Evolutionary conservation across 37 sponge, comb jelly and placozoan genomes (phyloP), one percentile per base, ranked within the genome.

Genomic region (Chondrosia reniformis): DNA sequence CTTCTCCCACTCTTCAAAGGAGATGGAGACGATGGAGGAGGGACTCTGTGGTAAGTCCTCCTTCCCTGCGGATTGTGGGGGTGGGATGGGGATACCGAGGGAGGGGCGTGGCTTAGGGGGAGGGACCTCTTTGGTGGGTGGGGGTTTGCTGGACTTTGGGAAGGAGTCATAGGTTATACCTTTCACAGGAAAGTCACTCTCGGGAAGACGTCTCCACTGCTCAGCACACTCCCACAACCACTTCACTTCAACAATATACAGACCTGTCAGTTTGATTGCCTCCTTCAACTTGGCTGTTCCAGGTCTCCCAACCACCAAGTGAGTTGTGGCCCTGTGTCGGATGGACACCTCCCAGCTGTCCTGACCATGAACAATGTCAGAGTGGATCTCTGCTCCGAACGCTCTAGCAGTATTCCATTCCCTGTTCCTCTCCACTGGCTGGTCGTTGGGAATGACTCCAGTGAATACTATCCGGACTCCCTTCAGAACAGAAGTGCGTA

Each of bases 171-270:
- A 69, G 43, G 39, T 44, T 1, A 69, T 37, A 17, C 72, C 72
- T 13, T 80, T 28, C n/a, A 87, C 69, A 12, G 81, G 87, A 45
- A 77, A 90, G 45, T n/a, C 36, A 32, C 25, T 69, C 71, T 96
- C 97, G 15, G 88, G 83, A 4, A 85, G 79, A 77, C 62, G 65
- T 44, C 91, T 67, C 99, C 99, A 99, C 43, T 62, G 82, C 74
- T 94, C 92, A 38, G 94, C 92, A 78, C 94, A 99, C 17, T 55
- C 49, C 96, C 96, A 99, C 77, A 99, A 49, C 99, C 99, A 99
- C 46, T 75, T 66, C 27, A 86, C 80, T 22, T 62, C 87, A 33
- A 99, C 97, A 33, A 99, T 73, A 32, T 87, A 79, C 24, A 99
- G 45, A 6, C 89, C 94, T 2, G 76, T 72, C 59, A 91, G 62